A percentile compares a stretch with the other conserved stretches of the same genome.
phyloP scores from a whole-genome alignment of 2,113 vertebrate species.

The Speoplatyrhinus poulsoni region DNA sequence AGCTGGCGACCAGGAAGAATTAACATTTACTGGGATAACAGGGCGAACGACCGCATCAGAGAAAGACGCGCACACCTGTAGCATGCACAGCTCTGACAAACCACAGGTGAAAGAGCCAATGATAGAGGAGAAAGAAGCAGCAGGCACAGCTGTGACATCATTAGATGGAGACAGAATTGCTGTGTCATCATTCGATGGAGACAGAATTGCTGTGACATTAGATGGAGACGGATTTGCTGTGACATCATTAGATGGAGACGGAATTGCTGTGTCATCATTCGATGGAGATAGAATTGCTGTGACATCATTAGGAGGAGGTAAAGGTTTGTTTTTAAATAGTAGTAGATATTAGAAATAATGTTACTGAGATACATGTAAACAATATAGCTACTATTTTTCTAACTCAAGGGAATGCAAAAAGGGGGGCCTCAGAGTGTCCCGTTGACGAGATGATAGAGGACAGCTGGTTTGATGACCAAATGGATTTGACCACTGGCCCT shows the following conservation, averaged over 20 bases:
- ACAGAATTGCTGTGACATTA: too few relatives aligned
- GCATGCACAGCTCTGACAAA: neutral
- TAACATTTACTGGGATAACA: slow-evolving; percentile 40
- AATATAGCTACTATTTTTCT: neutral
- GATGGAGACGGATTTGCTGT: neutral
- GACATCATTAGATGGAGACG: neutral
- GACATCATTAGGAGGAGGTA: neutral
- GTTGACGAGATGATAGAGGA: slow-evolving; percentile 60
- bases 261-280: too few relatives aligned
- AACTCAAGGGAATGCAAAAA: slow-evolving; percentile 6
- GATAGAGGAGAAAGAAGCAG: neutral
- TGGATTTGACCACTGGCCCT: slow-evolving; percentile 42
- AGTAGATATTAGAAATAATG: too few relatives aligned
- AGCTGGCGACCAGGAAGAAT: slow-evolving; percentile 7
- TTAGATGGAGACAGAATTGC: neutral
- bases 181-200: too few relatives aligned
- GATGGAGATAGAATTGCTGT: too few relatives aligned
- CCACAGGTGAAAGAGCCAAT: neutral
- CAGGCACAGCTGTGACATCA: neutral
- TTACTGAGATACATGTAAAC: neutral
- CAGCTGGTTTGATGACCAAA: slow-evolving; percentile 74
- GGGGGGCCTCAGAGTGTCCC: neutral
- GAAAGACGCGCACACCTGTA: neutral
- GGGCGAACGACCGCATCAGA: slow-evolving; percentile 22
- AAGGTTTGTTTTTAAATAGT: too few relatives aligned